These are phyloP conservation scores for Myioborus miniatus DNA, from an alignment of 2,797 vertebrate species.

Conservation along the genomic window DNA sequence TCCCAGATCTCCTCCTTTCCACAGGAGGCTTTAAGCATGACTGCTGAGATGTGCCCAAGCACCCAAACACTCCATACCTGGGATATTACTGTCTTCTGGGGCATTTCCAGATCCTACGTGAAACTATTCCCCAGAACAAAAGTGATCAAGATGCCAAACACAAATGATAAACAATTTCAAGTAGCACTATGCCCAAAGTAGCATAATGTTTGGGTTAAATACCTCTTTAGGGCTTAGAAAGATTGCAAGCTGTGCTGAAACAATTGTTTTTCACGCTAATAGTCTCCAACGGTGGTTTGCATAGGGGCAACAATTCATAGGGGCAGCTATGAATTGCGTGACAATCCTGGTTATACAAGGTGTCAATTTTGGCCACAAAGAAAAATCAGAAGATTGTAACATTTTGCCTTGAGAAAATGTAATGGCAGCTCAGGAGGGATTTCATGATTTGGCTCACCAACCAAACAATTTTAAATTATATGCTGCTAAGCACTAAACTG, in stretches of 20 bases:
- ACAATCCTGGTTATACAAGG: not conserved
- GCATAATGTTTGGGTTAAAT: not conserved
- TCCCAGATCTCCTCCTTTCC: not conserved
- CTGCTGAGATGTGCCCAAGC: not conserved
- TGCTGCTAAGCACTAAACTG: not conserved
- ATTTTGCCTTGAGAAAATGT: not conserved
- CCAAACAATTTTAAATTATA: not conserved
- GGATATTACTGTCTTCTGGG: not conserved
- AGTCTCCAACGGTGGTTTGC: not conserved
- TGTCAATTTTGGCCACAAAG: not conserved
- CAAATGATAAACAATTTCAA: not conserved
- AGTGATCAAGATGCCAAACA: not conserved
- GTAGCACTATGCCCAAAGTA: fast-evolving
- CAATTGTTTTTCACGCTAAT: not conserved
- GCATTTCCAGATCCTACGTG: not conserved
- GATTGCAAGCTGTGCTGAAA: not conserved
- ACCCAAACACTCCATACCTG: not conserved
- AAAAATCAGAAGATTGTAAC: not conserved
- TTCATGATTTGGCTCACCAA: not conserved
- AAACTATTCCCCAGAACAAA: not conserved
- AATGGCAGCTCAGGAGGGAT: not conserved
- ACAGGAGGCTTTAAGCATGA: not conserved
- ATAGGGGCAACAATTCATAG: not conserved
- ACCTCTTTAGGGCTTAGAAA: not conserved
- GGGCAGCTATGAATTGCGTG: not conserved